Evolutionary conservation across 2,797 vertebrate genomes (phyloP).

Genomic region (Tragopan temminckii): DNA sequence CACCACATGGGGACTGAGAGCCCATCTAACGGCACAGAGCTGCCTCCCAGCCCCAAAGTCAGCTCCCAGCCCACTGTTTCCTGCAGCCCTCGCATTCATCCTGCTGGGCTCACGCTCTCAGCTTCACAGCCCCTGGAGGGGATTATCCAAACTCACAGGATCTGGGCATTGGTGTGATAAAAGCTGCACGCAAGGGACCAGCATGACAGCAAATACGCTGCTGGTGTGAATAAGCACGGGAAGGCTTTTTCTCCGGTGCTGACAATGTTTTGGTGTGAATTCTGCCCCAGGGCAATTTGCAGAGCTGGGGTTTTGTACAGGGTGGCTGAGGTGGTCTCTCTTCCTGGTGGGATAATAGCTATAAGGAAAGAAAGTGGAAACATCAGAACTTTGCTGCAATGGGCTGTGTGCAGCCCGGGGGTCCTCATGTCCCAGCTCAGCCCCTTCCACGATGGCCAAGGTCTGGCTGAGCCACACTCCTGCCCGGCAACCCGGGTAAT

Average conservation of each 20-base stretch:
- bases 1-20: neutral
- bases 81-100: neutral
- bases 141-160: neutral
- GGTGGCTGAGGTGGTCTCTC: neutral
- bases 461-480: neutral
- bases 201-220: accelerated
- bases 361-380: neutral
- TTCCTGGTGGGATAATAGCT: accelerated
- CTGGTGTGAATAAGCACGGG: neutral
- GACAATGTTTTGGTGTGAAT: accelerated
- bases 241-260: neutral
- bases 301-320: neutral
- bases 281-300: neutral
- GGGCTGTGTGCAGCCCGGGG: neutral
- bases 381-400: accelerated
- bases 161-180: neutral
- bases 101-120: neutral
- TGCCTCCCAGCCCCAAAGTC: neutral
- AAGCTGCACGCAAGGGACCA: neutral
- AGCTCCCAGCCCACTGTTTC: neutral
- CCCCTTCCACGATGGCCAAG: neutral
- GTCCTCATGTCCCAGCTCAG: neutral
- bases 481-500: slow-evolving; percentile 61
- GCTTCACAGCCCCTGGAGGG: neutral
- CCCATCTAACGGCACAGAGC: neutral